Percentiles rank a stretch among this genome's conserved stretches.
phyloP scores from a whole-genome alignment of 2,888 invertebrate genomes.

The Dolichopus griseipennis region DNA sequence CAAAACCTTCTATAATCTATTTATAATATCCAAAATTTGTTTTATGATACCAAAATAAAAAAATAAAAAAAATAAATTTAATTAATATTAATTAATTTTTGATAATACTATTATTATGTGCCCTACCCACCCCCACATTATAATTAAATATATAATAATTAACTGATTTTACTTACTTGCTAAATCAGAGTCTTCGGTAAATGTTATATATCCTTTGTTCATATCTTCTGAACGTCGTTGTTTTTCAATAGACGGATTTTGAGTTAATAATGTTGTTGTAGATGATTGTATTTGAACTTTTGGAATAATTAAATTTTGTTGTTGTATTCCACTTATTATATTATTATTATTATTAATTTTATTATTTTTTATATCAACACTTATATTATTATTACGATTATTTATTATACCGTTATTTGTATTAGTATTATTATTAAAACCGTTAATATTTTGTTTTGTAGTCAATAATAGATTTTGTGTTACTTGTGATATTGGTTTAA shows the following conservation, averaged over 20 bases:
- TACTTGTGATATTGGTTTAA: conserved; percentile 29
- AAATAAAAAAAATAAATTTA: no score
- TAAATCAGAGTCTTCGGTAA: conserved; percentile 74
- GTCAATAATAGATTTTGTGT: not conserved
- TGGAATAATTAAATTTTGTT: conserved; percentile 20
- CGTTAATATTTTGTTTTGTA: conserved; percentile 11
- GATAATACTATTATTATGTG: no score
- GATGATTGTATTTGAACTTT: conserved; percentile 23
- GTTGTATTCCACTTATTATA: conserved; percentile 19
- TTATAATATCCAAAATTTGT: no score
- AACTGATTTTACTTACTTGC: conserved; percentile 61
- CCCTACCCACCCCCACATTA: no score
- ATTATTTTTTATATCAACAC: conserved; percentile 11
- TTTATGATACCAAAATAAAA: no score
- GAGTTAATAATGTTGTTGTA: conserved; percentile 57
- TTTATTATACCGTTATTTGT: conserved; percentile 10
- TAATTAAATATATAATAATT: not conserved
- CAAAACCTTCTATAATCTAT: no score
- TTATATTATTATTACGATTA: conserved; percentile 15
- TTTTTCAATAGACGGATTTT: conserved; percentile 48
- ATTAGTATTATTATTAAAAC: not conserved
- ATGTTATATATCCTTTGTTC: conserved; percentile 86
- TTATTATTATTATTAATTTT: conserved; percentile 25
- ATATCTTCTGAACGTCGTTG: conserved; percentile 69
- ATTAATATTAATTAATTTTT: no score